A percentile compares a stretch with the other conserved stretches of the same genome.
Evolutionary conservation across 2,888 invertebrate species (phyloP).

Genomic region (Gastracanthus pulcherrimus): DNA sequence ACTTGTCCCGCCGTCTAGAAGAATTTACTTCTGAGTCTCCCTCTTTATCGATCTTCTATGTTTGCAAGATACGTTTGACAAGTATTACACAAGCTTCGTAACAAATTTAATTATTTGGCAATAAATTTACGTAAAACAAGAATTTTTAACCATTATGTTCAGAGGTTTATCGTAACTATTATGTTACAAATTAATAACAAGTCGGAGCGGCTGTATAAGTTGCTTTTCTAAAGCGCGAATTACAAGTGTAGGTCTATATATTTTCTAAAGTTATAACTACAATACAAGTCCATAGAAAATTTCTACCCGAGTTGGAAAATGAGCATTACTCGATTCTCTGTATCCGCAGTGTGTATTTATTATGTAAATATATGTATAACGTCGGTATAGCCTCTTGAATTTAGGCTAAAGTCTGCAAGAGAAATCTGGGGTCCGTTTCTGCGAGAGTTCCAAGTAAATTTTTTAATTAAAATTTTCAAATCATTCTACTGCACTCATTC

Average conservation of each 20-base stretch:
- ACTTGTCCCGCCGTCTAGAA: no score
- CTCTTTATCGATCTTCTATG: no score
- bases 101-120: no score
- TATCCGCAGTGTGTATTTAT: slow-evolving; percentile 44
- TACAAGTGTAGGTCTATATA: background rate
- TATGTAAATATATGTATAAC: slow-evolving; percentile 45
- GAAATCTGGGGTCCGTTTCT: slow-evolving; percentile 56
- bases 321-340: slow-evolving; percentile 37
- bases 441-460: background rate
- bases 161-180: no score
- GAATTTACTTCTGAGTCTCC: no score
- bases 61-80: background rate
- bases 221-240: no score
- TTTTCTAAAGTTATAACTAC: background rate
- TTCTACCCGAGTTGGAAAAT: slow-evolving; percentile 19
- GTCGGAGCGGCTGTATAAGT: no score
- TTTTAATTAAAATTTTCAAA: background rate
- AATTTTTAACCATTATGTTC: no score
- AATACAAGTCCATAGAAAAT: slow-evolving; percentile 28
- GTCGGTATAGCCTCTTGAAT: slow-evolving; percentile 49
- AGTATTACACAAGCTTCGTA: no score
- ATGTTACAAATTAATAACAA: no score
- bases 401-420: slow-evolving; percentile 60
- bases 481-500: background rate
- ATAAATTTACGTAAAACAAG: no score